Base-by-base conservation (phyloP, 2,113 vertebrate species). In the Caranx ignobilis region DNA sequence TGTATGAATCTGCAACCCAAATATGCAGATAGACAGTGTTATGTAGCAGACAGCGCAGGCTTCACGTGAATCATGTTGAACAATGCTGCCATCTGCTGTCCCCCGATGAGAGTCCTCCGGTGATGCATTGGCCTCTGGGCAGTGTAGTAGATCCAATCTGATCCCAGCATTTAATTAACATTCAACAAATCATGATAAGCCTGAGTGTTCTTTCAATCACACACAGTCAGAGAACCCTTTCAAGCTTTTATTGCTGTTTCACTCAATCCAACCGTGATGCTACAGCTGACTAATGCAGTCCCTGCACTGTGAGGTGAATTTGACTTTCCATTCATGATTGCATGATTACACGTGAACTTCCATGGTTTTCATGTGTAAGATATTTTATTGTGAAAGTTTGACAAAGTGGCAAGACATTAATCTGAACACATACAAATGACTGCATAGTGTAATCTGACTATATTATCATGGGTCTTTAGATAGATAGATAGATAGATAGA, bases 71-170 rank as follows among this genome's bases (percentile, higher is more conserved):
- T 80, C 43, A n/a, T n/a, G 62, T 57, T 88, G 88, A 89, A 73
- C 86, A 91, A 88, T 89, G 76, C 88, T 89, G 89, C 92, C 90
- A 85, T 75, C 90, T 89, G 79, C 83, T 84, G 90, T 26, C 26
- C 57, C 8, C 4, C 48, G 26, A 48, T 45, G 5, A 76, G 52
- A 82, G 6, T 35, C 48, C 2, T 26, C 6, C n/a, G 1, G 13
- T 55, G 15, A 18, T 69, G 35, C 11, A 8, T 31, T 48, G 26
- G 72, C 45, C 68, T 45, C 43, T 48, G 55, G 50, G 43, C 21
- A 73, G 52, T 65, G 71, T 59, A 35, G 19, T 32, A 59, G 18
- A 63, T 71, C 18, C 71, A 73, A 83, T 67, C 52, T 11, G 9
- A 16, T 48, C 15, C 9, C 3, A 31, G 35, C 34, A 72, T 86